Evolutionary conservation across 2,888 invertebrate species (phyloP), one percentile per base, ranked within the genome.

Genomic region (Nymphalis urticae): DNA sequence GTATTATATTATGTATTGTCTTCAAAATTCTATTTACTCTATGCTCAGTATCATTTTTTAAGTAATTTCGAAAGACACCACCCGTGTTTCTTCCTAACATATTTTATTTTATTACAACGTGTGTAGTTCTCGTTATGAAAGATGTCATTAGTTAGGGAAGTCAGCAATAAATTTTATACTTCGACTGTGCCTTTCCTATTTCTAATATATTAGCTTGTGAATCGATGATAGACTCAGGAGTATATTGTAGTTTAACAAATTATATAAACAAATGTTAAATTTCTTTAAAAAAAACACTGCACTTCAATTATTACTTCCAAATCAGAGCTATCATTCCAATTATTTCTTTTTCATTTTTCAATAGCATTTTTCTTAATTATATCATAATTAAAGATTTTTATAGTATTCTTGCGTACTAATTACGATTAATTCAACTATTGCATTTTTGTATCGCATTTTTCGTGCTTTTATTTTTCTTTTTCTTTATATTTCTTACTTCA

Each of bases 131-230:
- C 77, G 77, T 83, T 77, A 83, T 79, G 79, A 64, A 81, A 80
- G 80, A 80, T 68, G 76, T 80, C 69, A 83, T 81, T 91, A 92
- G 89, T 89, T 91, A 92, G 88, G 86, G 85, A 86, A 86, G 86
- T 88, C 91, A 92, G 92, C 92, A 92, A 92, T 92, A 92, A 91
- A 88, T 92, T 92, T 90, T 88, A 92, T 91, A 92, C 91, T 92
- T 92, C 92, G 80, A 92, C 92, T 92, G 92, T 92, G 92, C 92
- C 92, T 92, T 92, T 91, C 89, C 92, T 92, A 91, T 92, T 89
- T 92, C 92, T 92, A 91, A 92, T 82, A 84, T 88, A 87, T 88
- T 90, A 91, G 89, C 89, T 87, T 87, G 88, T 87, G 89, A 82
- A 84, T 85, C 83, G 85, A 87, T 82, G 76, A 83, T 89, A 87